Conservation (phyloP, 2,113 vertebrate genomes). For the Thryonomys swinderianus region DNA sequence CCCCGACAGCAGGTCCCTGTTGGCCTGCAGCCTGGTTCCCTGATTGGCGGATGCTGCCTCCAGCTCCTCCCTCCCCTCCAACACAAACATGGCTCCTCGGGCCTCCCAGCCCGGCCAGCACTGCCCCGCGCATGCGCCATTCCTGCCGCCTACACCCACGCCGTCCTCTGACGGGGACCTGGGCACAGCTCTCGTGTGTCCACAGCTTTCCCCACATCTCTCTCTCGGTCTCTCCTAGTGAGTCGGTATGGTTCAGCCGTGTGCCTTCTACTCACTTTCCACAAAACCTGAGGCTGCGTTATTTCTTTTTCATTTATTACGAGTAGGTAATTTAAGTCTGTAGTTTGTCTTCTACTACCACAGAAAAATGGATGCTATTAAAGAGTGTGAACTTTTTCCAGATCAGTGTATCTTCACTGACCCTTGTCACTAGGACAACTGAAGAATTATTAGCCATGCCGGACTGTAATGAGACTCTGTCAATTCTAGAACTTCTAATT, state of each 20-base stretch:
- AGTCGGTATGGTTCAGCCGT: neutral
- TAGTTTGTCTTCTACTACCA: neutral
- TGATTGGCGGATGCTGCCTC: neutral
- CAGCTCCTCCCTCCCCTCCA: neutral
- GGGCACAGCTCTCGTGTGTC: neutral
- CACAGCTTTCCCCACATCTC: neutral
- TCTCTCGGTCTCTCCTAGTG: neutral
- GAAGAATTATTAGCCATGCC: neutral
- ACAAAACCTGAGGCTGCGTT: neutral
- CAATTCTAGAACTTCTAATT: neutral
- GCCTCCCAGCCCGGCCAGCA: neutral
- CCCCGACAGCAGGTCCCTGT: neutral
- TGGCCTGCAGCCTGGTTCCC: fast-evolving
- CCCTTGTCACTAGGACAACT: neutral
- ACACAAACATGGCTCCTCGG: neutral
- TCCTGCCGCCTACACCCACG: neutral
- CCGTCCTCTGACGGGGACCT: neutral
- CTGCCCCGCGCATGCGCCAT: neutral
- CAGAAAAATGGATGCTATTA: neutral
- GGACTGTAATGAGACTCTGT: neutral
- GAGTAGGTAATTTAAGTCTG: neutral
- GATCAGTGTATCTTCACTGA: neutral
- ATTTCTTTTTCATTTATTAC: neutral
- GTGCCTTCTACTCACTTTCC: neutral
- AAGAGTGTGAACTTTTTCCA: neutral